Conservation (phyloP, 2,797 vertebrate genomes). For the Pseudochromis fuscus region DNA sequence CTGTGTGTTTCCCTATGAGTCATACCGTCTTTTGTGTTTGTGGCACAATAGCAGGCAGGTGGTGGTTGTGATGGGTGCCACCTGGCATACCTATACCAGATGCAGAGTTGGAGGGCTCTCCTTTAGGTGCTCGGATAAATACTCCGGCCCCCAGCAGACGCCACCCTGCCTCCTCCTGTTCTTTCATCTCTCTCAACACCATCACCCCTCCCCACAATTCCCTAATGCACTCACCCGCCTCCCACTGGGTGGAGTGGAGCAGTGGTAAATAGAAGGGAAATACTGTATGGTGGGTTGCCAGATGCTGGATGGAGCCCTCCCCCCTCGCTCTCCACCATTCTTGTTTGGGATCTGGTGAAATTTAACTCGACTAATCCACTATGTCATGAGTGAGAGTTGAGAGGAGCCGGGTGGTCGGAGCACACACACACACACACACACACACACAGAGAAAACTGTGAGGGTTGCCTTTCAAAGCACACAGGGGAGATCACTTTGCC, state of each 20-base stretch:
- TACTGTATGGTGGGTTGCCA: slow-evolving; percentile 62
- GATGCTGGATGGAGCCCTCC: slow-evolving; percentile 71
- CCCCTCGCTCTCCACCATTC: background rate
- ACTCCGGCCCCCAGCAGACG: slow-evolving; percentile 21
- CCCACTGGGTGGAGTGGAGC: slow-evolving; percentile 37
- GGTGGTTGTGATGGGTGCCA: slow-evolving; percentile 69
- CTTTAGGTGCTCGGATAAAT: slow-evolving; percentile 37
- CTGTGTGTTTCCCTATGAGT: slow-evolving; percentile 21
- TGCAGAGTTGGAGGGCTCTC: slow-evolving; percentile 29
- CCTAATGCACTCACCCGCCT: slow-evolving; percentile 18
- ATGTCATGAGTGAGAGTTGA: slow-evolving; percentile 59
- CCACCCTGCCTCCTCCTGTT: slow-evolving; percentile 30
- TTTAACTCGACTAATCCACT: slow-evolving; percentile 77
- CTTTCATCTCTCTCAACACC: slow-evolving; percentile 42
- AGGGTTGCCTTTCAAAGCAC: slow-evolving; percentile 54
- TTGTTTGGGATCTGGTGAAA: slow-evolving; percentile 76
- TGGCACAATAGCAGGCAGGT: slow-evolving; percentile 75
- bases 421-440: slow-evolving; percentile 26
- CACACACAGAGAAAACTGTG: slow-evolving; percentile 27
- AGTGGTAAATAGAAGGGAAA: slow-evolving; percentile 54
- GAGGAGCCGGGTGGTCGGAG: slow-evolving; percentile 57
- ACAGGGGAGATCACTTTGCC: slow-evolving; percentile 60
- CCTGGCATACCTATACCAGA: slow-evolving; percentile 76
- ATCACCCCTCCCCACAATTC: slow-evolving; percentile 15
- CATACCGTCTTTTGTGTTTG: slow-evolving; percentile 56